Evolutionary conservation across 2,888 invertebrate species (phyloP).

Genomic region (Conops quadrifasciatus): DNA sequence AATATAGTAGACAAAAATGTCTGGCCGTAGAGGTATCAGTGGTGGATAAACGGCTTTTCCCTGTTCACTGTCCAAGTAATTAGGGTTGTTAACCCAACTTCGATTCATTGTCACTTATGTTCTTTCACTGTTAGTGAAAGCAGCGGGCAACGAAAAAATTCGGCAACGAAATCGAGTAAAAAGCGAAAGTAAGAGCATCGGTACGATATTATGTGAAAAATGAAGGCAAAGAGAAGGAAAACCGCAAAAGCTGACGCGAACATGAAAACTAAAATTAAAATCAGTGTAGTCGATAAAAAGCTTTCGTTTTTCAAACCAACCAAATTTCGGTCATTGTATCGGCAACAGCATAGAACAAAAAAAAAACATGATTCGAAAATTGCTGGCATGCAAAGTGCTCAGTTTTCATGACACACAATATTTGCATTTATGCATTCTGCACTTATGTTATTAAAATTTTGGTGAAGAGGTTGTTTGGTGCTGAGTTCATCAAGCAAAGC

Average conservation of each 20-base stretch:
- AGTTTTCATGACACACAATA: too few relatives aligned
- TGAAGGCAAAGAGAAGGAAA: not conserved
- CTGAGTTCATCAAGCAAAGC: too few relatives aligned
- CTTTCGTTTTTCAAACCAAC: too few relatives aligned
- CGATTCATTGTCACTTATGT: constrained; percentile 23
- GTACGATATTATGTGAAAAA: not conserved
- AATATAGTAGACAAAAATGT: not conserved
- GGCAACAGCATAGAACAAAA: too few relatives aligned
- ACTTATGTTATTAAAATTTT: too few relatives aligned
- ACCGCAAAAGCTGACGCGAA: not conserved
- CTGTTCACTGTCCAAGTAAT: constrained; percentile 16
- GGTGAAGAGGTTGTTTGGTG: too few relatives aligned
- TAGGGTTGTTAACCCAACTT: constrained; percentile 8
- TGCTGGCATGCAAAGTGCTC: too few relatives aligned
- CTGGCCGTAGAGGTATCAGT: too few relatives aligned
- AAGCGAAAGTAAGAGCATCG: not conserved
- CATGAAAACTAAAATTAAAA: not conserved
- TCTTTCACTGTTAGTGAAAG: not conserved
- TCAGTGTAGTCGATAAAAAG: not conserved
- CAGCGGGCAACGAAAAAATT: not conserved
- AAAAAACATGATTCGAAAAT: too few relatives aligned
- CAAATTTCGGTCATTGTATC: too few relatives aligned
- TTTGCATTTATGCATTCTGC: too few relatives aligned
- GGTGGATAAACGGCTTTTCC: too few relatives aligned
- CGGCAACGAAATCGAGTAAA: not conserved